Conservation (phyloP, 2,888 invertebrate genomes). For the Phanerotoma sp. region DNA sequence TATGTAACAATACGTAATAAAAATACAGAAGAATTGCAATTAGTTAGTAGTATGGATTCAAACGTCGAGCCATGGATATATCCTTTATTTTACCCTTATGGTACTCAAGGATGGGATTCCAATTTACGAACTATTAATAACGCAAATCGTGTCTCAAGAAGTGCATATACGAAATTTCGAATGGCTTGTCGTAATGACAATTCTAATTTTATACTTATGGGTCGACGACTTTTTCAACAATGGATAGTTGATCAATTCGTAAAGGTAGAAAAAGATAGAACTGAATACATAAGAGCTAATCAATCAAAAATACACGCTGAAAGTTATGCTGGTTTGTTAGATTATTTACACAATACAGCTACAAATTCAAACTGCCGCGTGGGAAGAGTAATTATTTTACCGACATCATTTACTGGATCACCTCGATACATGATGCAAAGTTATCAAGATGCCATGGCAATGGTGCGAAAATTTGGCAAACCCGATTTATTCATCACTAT, state of each 20-base stretch:
- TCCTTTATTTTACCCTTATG: no score
- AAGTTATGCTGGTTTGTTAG: no score
- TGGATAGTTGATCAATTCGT: constrained; percentile 28
- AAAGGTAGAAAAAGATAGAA: constrained; percentile 27
- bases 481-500: constrained; percentile 32
- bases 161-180: constrained; percentile 10
- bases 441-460: constrained; percentile 35
- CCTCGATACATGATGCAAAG: constrained; percentile 33
- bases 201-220: constrained; percentile 16
- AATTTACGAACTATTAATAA: not conserved
- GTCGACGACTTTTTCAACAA: constrained; percentile 26
- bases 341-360: constrained; percentile 19
- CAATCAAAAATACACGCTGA: constrained; percentile 23
- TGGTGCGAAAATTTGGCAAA: constrained; percentile 30
- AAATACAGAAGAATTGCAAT: no score
- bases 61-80: no score
- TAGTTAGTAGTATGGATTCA: no score
- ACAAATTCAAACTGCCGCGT: constrained; percentile 9
- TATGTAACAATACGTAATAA: no score
- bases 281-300: constrained; percentile 26
- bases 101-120: no score
- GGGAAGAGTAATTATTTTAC: constrained; percentile 31
- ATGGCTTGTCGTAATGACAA: constrained; percentile 19
- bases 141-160: not conserved
- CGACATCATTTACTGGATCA: constrained; percentile 30